phyloP scores from a whole-genome alignment of 2,113 vertebrate genomes.

The Oreochromis niloticus region DNA sequence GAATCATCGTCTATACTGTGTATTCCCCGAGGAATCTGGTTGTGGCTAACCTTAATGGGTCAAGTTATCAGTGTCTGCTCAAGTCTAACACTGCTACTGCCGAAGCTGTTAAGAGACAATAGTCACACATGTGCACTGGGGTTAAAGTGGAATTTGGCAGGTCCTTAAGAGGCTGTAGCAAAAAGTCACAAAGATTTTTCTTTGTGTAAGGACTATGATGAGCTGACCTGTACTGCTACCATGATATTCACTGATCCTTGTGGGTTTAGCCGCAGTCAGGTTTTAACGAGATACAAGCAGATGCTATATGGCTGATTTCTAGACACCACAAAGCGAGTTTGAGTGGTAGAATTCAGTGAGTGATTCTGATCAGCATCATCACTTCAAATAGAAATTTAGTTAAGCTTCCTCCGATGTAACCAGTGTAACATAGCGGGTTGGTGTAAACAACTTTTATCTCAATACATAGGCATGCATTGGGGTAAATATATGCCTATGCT shows the following conservation, averaged over 20 bases:
- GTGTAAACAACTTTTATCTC: not conserved
- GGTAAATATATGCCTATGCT: not conserved
- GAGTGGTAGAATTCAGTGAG: not conserved
- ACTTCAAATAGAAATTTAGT: not conserved
- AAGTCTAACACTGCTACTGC: not conserved
- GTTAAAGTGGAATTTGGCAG: not conserved
- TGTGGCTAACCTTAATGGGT: conserved; percentile 35
- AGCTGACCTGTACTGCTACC: not conserved
- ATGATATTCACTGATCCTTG: not conserved
- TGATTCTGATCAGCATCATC: not conserved
- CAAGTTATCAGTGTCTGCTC: conserved; percentile 55
- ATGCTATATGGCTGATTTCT: not conserved
- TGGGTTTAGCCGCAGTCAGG: not conserved
- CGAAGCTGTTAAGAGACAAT: not conserved
- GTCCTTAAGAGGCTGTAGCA: not conserved
- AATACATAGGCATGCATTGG: not conserved
- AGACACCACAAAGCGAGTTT: not conserved
- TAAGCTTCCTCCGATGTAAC: not conserved
- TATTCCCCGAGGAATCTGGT: conserved; percentile 10
- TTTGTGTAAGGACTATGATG: not conserved
- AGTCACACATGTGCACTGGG: not conserved
- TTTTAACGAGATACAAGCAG: not conserved
- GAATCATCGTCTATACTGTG: conserved; percentile 6
- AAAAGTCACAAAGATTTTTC: not conserved
- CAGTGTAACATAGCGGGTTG: not conserved